Evolutionary conservation across 2,888 invertebrate species (phyloP).

Genomic region (Lagria hirta): DNA sequence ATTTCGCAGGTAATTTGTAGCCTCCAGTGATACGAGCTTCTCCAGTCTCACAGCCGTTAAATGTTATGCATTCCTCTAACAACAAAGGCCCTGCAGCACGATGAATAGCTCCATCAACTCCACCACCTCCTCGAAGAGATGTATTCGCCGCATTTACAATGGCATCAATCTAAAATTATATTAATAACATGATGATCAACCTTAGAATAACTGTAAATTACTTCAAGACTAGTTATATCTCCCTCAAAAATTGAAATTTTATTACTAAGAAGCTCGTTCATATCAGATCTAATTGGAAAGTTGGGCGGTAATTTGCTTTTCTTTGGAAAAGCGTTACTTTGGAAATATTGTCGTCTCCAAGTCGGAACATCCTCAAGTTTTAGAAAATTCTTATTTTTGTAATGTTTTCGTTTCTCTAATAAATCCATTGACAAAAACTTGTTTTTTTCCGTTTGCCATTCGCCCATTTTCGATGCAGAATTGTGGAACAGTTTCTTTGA

Average conservation of each 20-base stretch:
- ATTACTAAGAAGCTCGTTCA: conserved; percentile 57
- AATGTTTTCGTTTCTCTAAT: conserved; percentile 59
- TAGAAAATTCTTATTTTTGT: conserved; percentile 53
- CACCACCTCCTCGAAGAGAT: conserved; percentile 75
- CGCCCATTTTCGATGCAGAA: conserved; percentile 22
- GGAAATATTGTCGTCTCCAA: conserved; percentile 60
- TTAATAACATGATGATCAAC: conserved; percentile 5
- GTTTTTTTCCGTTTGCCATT: conserved; percentile 58
- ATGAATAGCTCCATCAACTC: conserved; percentile 92
- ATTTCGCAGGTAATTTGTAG: conserved; percentile 80
- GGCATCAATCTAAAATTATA: conserved; percentile 66
- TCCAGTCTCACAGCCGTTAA: conserved; percentile 78
- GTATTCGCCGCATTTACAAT: conserved; percentile 91
- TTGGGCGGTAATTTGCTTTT: conserved; percentile 45
- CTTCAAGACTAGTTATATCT: conserved; percentile 81
- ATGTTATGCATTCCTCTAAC: conserved; percentile 68
- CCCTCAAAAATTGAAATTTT: conserved; percentile 72
- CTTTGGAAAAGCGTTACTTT: conserved; percentile 44
- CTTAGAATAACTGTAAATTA: conserved; percentile 34
- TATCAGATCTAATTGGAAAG: conserved; percentile 50
- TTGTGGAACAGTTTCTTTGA: no score
- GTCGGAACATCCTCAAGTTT: conserved; percentile 57
- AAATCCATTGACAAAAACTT: conserved; percentile 57
- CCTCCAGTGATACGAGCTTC: conserved; percentile 82
- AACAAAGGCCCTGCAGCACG: conserved; percentile 72